Evolutionary conservation across 53 echinoderm and acorn worm genomes (phyloP), one percentile per base, ranked within the genome.

Genomic region (Arbacia lixula): DNA sequence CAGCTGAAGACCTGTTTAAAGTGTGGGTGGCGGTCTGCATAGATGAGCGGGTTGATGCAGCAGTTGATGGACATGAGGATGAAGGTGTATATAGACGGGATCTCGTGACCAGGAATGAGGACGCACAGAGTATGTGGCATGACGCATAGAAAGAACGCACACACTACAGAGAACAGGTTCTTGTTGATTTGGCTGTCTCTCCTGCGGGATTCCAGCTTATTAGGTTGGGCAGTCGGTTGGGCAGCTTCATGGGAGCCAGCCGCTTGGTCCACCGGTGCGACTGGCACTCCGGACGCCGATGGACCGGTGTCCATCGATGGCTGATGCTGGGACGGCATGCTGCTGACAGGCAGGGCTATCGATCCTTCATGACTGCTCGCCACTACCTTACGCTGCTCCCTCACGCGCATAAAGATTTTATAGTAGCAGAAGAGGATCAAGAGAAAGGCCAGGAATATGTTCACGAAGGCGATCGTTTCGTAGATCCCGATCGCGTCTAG

Each of bases 111-210:
- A 1, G 75, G 75, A 35, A 75, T 75, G 20, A 75, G 54, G 8
- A 75, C 75, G 43, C 75, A 75, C 17, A 75, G 75, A 36, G 37
- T 75, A 27, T 75, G 75, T n/a, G 75, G 75, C 75, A 75, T 75
- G 20, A 75, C 75, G 55, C 75, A 54, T 19, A 75, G 43, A 40
- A 75, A 75, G 75, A 75, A 75, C 30, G 54, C 75, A 53, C 75
- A 75, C 3, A 75, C 55, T 52, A 75, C 75, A 52, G 30, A 22
- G 36, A 75, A 75, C 32, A 75, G 75, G 36, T 75, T 75, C 54
- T 34, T 53, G 75, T 75, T 75, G 55, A 75, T 75, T 53, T 75
- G 75, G 20, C 75, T 54, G 6, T 52, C 75, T 34, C 75, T 75
- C 40, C n/a, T 31, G 75, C 54, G 75, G 53, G 53, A 34, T 22